Base-by-base conservation (phyloP, 1,140 invertebrate species). In the Pseudomyrmex dendroicus region DNA sequence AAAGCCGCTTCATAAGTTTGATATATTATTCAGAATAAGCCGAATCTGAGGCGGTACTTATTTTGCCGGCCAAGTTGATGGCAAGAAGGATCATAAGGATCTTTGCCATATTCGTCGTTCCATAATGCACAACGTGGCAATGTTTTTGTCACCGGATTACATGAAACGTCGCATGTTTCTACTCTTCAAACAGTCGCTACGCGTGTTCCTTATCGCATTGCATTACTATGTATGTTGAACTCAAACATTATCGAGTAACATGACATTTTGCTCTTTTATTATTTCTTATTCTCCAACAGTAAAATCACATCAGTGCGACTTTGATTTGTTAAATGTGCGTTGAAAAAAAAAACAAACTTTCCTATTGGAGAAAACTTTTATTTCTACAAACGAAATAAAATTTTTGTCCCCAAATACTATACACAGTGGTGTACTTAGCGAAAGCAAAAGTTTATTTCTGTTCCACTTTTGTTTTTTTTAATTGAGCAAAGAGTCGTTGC, bases 21-120 rank as follows among this genome's bases (percentile, higher is more conserved):
- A 80, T 80, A 72, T 70, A 80, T 80, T 80, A 80, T 80, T 80
- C 66, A 72, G 66, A 80, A 50, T 72, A 72, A 80, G 66, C 66
- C 50, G 54, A 80, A 70, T 80, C 76, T 70, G 66, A n/a, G 22
- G 44, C 20, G 20, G 5, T 61, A 80, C 64, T 78, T 78, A 78
- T 80, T 80, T 80, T 72, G n/a, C 44, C 54, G 66, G 46, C 76
- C 76, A 48, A 70, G 76, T 59, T 80, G 64, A 80, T 70, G 48
- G 76, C 76, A 72, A 80, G 76, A 61, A 80, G 76, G 66, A 78
- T 78, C 76, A 59, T 78, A 70, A 70, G 66, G 64, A 80, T 80
- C 66, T 25, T 13, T 44, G 66, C 44, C 54, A 59, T 80, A 70
- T 59, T 70, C 76, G 76, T n/a, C 20, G 20, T 72, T 72, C 44